A percentile compares a stretch with the other conserved stretches of the same genome.
Evolutionary conservation across 2,888 invertebrate genomes (phyloP).

Genomic region (Leptothorax acervorum): DNA sequence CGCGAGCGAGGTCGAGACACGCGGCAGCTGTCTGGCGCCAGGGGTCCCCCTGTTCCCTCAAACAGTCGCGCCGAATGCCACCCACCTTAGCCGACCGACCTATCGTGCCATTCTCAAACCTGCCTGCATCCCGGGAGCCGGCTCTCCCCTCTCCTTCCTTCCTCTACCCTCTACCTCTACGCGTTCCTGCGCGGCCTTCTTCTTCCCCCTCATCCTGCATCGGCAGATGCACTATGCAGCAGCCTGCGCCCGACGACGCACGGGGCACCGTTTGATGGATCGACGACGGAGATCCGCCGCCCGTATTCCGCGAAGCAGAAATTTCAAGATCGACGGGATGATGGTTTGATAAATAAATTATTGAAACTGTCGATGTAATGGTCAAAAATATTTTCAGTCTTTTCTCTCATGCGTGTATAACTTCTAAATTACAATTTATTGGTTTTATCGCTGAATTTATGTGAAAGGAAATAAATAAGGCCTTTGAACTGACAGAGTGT

Average conservation of each 20-base stretch:
- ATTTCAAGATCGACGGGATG: neutral
- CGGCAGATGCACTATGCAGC: constrained; percentile 22
- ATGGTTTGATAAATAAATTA: neutral
- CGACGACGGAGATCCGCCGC: constrained; percentile 44
- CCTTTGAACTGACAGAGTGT: neutral
- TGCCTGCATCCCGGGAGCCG: constrained; percentile 74
- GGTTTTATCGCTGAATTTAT: neutral
- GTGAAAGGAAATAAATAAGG: neutral
- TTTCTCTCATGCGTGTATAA: neutral
- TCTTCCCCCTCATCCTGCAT: constrained; percentile 24
- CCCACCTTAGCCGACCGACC: constrained; percentile 81
- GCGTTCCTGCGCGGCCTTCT: constrained; percentile 44
- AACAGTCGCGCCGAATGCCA: constrained; percentile 81
- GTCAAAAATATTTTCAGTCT: neutral
- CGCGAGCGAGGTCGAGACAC: constrained; percentile 83
- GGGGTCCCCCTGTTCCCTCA: constrained; percentile 79
- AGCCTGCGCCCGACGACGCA: constrained; percentile 21
- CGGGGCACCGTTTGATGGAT: constrained; percentile 45
- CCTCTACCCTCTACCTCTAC: neutral
- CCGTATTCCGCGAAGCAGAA: constrained; percentile 12
- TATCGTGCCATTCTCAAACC: constrained; percentile 80
- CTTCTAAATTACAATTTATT: neutral
- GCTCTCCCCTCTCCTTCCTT: constrained; percentile 56
- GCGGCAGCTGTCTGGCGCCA: constrained; percentile 84
- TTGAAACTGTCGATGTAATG: neutral